Evolutionary conservation across 2,888 invertebrate species (phyloP), one percentile per base, ranked within the genome.

Genomic region (Boloria selene): DNA sequence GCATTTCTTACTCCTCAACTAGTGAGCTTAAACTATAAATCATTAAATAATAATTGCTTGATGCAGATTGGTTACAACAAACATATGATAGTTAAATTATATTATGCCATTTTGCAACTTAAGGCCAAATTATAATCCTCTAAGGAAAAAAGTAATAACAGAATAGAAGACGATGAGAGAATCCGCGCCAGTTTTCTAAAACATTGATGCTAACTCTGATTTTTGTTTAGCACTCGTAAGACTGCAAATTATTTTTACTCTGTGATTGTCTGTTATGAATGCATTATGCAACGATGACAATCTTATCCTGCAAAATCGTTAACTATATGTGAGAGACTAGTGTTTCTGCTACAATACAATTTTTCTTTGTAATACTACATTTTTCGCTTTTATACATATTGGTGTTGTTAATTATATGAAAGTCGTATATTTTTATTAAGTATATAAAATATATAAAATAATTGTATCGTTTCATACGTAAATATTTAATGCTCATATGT

Each of bases 401-500:
- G 58, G n/a, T 59, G 50, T 59, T 52, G 13, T 64, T 58, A 17
- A 18, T 52, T 58, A 47, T 7, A 50, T 17, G 13, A 59, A 58
- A 31, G 14, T 59, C 59, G 16, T 59, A 59, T 59, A 59, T 59
- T 59, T 59, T 50, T 59, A 38, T 52, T 18, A 47, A 47, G 4
- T 38, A 22, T 22, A 22, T 22, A 50, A 50, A 16, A n/a, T 22
- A 22, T 16, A 38, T 31, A 17, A n/a, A 38, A 38, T 7, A 2
- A 38, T 38, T 38, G 31, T 38, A 49, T 17, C 14, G 13, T 44
- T 54, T 10, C 38, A 50, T 63, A 63, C 42, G 50, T 38, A 31
- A 64, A 4, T 56, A 52, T 16, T 22, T 58, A 58, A 52, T 58
- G 47, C 58, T 64, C 52, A 64, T 52, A 58, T 13, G 49, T 47